Conservation (phyloP, 2,888 invertebrate genomes). For the Arrhopalites spinosus region DNA sequence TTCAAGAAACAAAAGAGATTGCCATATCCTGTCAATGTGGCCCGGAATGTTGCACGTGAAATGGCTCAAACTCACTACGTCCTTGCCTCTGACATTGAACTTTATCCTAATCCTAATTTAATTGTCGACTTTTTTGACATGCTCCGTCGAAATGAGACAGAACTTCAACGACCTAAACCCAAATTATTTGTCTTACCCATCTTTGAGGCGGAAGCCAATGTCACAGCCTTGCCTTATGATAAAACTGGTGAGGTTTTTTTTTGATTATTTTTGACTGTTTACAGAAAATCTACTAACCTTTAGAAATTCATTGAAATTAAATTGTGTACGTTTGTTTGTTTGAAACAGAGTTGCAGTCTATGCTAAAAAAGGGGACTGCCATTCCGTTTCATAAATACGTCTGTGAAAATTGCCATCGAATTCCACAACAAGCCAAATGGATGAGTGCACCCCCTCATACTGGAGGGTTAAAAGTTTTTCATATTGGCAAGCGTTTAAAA, state of each 20-base stretch:
- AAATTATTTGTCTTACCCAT: conserved; percentile 87
- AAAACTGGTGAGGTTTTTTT: too few species aligned
- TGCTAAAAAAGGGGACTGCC: conserved; percentile 77
- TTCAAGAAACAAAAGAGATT: conserved; percentile 77
- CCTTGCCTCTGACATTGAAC: conserved; percentile 85
- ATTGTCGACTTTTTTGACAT: conserved; percentile 81
- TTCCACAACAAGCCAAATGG: conserved; percentile 80
- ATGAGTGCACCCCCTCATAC: conserved; percentile 63
- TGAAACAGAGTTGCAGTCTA: conserved; percentile 68
- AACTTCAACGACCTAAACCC: conserved; percentile 59
- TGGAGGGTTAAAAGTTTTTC: conserved; percentile 73
- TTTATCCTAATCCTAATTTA: conserved; percentile 84
- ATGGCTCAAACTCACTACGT: conserved; percentile 81
- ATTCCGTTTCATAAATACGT: conserved; percentile 91
- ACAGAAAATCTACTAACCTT: too few species aligned
- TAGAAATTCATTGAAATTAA: too few species aligned
- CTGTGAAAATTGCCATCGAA: conserved; percentile 86
- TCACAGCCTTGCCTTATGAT: conserved; percentile 67
- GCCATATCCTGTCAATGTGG: conserved; percentile 87
- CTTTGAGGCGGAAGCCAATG: conserved; percentile 79
- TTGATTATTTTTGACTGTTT: too few species aligned
- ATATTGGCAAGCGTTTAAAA: conserved; percentile 82
- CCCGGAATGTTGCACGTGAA: conserved; percentile 83
- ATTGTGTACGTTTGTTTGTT: too few species aligned
- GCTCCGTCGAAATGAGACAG: conserved; percentile 69